Conservation (phyloP, 2,888 invertebrate genomes). For the Troides aeacus region DNA sequence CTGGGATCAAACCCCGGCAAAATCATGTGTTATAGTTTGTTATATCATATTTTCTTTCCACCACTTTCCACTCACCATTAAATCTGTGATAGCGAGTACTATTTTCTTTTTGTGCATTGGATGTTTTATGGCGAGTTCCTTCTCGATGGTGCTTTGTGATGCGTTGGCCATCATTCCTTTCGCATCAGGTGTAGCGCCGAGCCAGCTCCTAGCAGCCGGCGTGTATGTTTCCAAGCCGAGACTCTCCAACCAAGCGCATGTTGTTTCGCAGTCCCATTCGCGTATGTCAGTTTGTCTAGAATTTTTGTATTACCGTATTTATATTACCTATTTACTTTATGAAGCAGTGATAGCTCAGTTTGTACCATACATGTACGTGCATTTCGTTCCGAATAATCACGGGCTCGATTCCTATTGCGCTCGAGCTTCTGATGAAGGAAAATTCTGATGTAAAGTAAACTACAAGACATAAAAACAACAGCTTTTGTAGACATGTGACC, state of each 20-base stretch:
- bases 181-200: conserved; percentile 86
- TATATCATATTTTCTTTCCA: no score
- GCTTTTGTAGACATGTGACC: no score
- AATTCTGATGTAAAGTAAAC: no score
- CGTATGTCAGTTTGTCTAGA: conserved; percentile 86
- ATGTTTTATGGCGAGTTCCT: conserved; percentile 90
- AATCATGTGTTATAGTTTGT: no score
- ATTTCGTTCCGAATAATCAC: no score
- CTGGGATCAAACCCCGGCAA: no score
- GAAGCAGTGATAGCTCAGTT: no score
- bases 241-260: conserved; percentile 90
- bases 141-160: conserved; percentile 91
- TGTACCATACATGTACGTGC: no score
- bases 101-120: conserved; percentile 96
- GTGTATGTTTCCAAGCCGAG: conserved; percentile 89
- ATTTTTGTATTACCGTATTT: background rate
- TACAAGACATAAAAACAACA: no score
- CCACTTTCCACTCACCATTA: conserved; percentile 59
- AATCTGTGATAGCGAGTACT: conserved; percentile 84
- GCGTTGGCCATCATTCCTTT: conserved; percentile 83
- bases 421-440: no score
- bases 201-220: conserved; percentile 89
- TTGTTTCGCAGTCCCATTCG: conserved; percentile 89
- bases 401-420: no score
- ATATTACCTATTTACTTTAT: background rate